phyloP scores from a whole-genome alignment of 2,113 vertebrate species.

The Carlito syrichta region DNA sequence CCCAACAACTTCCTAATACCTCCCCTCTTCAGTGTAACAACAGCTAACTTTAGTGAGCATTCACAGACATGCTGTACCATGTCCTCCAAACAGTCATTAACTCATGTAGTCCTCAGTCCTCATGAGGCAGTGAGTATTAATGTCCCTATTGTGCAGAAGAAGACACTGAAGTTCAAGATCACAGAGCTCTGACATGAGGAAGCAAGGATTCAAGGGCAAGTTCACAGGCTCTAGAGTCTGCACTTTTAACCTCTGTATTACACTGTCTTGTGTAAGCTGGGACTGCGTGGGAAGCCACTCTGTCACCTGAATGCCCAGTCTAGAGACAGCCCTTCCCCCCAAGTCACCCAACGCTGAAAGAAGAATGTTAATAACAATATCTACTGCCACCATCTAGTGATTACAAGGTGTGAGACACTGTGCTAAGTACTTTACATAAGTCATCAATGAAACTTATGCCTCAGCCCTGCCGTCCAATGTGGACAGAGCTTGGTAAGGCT shows the following conservation, averaged over 20 bases:
- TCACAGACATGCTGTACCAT: fast-evolving
- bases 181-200: not conserved
- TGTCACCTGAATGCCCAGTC: not conserved
- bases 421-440: not conserved
- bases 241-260: not conserved
- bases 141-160: not conserved
- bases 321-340: not conserved
- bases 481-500: not conserved
- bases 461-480: not conserved
- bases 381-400: not conserved
- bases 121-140: not conserved
- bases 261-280: fast-evolving
- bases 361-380: not conserved
- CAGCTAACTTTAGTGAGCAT: no score
- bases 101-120: no score
- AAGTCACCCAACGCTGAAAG: not conserved
- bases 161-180: not conserved
- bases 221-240: not conserved
- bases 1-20: not conserved
- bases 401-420: not conserved
- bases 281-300: fast-evolving
- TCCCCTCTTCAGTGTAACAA: not conserved
- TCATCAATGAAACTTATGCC: not conserved
- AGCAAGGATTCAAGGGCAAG: not conserved
- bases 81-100: fast-evolving